Base-by-base conservation (phyloP, 2,888 invertebrate genomes). In the Dolomedes plantarius region DNA sequence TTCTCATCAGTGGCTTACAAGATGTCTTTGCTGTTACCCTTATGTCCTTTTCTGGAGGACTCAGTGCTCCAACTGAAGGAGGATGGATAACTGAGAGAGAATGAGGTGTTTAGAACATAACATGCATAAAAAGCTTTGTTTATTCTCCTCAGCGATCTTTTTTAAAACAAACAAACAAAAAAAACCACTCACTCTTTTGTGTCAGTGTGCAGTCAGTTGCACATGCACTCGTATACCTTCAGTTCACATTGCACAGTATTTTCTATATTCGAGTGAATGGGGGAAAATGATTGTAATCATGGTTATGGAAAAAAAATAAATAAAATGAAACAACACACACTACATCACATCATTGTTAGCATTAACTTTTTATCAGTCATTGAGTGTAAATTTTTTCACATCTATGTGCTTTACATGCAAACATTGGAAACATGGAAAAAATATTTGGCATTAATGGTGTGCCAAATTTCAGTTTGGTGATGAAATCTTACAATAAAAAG, bases 181-280 rank as follows among this genome's bases (percentile, higher is more conserved):
- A 39, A 79, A 29, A 36, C 62, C 75, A 69, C 75, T 80, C 68
- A 74, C 80, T n/a, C n/a, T 69, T 82, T 19, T 82, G 77, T 83
- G 80, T 80, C 46, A 46, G 23, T 79, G 79, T 78, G 77, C 69
- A 68, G 77, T 68, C 36, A 23, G 75, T 76, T 76, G 83, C 83
- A 81, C 75, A 32, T 75, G 77, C 83, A 83, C 81, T 74, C 62
- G 75, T 82, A 82, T 68, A 75, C 41, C 72, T 81, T 81, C 80
- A 74, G 80, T 81, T 81, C 80, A 81, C 80, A 77, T 71, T 83
- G 83, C 83, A 83, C 77, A 77, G 71, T 72, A 83, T 83, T 82
- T 82, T 82, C 76, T 82, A 82, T 68, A 31, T 50, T 56, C 23
- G 81, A 68, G 71, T 39, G 76, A 76, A 71, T 32, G 7, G 50